These are phyloP conservation scores for Microlaimidae sp. DNA, from an alignment of 2,888 invertebrate genomes.

Conservation along the genomic window DNA sequence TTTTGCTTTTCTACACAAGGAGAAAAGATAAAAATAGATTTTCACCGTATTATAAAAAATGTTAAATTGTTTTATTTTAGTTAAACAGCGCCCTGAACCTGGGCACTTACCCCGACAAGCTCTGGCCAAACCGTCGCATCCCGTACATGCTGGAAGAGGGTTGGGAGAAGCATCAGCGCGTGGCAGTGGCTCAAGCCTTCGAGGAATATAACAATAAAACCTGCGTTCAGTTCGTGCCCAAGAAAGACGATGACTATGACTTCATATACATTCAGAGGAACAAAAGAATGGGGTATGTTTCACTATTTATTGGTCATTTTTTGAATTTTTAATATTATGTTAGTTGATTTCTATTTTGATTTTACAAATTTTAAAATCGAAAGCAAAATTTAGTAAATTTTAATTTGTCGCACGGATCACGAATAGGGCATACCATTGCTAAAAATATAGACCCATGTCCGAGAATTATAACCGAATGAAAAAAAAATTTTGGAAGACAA, in stretches of 20 bases:
- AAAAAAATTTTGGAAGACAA: too few relatives aligned
- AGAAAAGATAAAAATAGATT: not conserved
- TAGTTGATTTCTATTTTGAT: too few relatives aligned
- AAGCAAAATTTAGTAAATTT: too few relatives aligned
- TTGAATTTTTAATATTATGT: too few relatives aligned
- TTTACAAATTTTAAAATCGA: too few relatives aligned
- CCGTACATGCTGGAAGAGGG: conserved; percentile 34
- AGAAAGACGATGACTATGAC: conserved; percentile 43
- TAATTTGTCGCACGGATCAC: too few relatives aligned
- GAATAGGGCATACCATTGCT: too few relatives aligned
- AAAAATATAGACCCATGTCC: too few relatives aligned
- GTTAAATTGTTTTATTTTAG: conserved; percentile 22
- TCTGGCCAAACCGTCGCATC: conserved; percentile 28
- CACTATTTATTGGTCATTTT: too few relatives aligned
- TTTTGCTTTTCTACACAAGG: conserved; percentile 5
- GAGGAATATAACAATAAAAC: conserved; percentile 48
- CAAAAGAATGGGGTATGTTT: conserved; percentile 38
- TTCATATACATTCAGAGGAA: conserved; percentile 46
- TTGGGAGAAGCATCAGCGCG: conserved; percentile 31
- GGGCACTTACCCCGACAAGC: conserved; percentile 32
- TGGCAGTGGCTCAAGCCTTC: conserved; percentile 45
- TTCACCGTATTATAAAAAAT: not conserved
- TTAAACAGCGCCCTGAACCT: conserved; percentile 32
- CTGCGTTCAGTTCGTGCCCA: conserved; percentile 49
- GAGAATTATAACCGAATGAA: too few relatives aligned